These are phyloP conservation scores for Idaea biselata DNA, from an alignment of 2,888 invertebrate species.

Conservation along the genomic window DNA sequence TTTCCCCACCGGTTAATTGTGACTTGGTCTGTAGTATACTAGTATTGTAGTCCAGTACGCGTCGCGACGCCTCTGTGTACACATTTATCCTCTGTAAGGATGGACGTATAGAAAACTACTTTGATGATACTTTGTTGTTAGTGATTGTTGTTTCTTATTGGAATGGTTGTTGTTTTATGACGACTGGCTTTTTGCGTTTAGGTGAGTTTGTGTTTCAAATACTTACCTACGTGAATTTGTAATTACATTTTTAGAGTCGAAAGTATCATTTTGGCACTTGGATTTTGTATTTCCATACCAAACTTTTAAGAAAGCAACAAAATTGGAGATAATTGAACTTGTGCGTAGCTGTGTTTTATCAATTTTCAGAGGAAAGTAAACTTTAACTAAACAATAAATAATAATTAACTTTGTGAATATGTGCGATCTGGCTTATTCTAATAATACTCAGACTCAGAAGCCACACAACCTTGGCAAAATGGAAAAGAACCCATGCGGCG, in stretches of 20 bases:
- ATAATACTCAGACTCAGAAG: no score
- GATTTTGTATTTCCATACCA: no score
- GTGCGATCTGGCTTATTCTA: no score
- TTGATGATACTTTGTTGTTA: background rate
- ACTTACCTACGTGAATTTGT: background rate
- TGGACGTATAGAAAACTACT: background rate
- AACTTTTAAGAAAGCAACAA: no score
- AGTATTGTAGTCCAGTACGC: conserved; percentile 26
- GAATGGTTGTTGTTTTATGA: conserved; percentile 7
- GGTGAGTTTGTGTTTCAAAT: background rate
- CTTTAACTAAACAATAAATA: no score
- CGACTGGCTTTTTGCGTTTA: background rate
- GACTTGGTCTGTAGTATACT: conserved; percentile 11
- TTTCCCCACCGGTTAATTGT: background rate
- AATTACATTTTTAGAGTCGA: background rate
- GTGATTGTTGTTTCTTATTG: background rate
- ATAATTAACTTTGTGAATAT: no score
- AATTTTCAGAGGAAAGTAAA: no score
- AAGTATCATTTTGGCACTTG: background rate
- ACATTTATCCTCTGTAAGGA: conserved; percentile 3
- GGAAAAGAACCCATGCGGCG: conserved; percentile 25
- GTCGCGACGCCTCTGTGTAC: conserved; percentile 26
- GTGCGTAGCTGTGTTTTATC: no score
- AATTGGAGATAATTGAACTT: no score
- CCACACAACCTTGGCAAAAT: conserved; percentile 1